Base-by-base conservation (phyloP, 1,140 invertebrate species). In the Drosophila kohkoa region DNA sequence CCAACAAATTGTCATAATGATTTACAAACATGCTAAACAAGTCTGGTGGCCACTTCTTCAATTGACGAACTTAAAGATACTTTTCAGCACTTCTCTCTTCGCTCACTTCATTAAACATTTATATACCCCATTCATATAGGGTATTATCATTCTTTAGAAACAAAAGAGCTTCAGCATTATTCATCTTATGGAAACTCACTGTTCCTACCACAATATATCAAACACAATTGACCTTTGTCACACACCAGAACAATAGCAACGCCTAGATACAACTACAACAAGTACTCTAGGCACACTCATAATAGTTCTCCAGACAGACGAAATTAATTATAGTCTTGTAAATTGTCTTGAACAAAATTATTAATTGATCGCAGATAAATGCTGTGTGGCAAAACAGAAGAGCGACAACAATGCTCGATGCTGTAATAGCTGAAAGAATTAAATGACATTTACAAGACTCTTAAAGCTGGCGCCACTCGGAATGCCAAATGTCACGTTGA, bases 271-370 rank as follows among this genome's bases (percentile, higher is more conserved):
- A 30, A 52, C 48, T 15, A 60, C 25, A 15, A 62, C 62, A 28
- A 52, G 54, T 15, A 60, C 25, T 32, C 46, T 35, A 30, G 20
- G 4, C 35, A 16, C 38, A 15, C 5, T 15, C 30, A 25, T 10
- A 65, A 35, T 38, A 38, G 35, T 38, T 43, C 57, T 6, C n/a
- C 45, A 77, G 58, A 60, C 49, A 65, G 25, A 45, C 38, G 64
- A 74, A 80, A 80, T 87, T 75, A 80, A 64, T 80, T 82, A 88
- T 82, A 77, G 81, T 82, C 82, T 87, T 79, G 79, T 87, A 82
- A 73, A 82, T 87, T 87, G 82, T 87, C 83, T 71, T 81, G 76
- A 81, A 72, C 62, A 75, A 76, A 63, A 63, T 72, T 79, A 87
- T 82, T 68, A 80, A 68, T 70, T 75, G 79, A 75, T 75, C 65